Evolutionary conservation across 2,797 vertebrate genomes (phyloP).

Genomic region (Scarus forsteni): DNA sequence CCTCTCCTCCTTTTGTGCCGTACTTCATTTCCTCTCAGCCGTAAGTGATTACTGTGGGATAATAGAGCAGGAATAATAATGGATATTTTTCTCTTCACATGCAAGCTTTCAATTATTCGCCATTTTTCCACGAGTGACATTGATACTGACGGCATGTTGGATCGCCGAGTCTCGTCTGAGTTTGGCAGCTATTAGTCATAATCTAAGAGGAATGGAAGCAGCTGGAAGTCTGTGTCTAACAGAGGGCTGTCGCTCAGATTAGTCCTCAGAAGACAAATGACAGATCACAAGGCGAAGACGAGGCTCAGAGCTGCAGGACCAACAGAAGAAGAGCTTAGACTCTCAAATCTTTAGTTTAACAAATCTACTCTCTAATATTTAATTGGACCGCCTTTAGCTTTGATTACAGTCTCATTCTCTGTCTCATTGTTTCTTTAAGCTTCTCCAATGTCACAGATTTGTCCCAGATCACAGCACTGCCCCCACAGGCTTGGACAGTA

Average conservation of each 20-base stretch:
- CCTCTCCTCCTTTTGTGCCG: neutral
- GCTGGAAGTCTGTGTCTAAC: constrained; percentile 47
- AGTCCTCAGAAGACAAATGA: constrained; percentile 30
- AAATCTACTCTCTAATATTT: no score
- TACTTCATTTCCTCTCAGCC: neutral
- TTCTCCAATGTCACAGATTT: no score
- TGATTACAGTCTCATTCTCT: no score
- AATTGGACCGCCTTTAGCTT: no score
- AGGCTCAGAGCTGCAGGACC: constrained; percentile 36
- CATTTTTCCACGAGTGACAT: constrained; percentile 32
- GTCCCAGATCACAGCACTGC: no score
- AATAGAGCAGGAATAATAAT: constrained; percentile 12
- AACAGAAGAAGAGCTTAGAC: constrained; percentile 1
- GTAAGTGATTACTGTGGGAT: constrained; percentile 17
- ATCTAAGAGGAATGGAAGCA: constrained; percentile 43
- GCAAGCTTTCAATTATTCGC: constrained; percentile 32
- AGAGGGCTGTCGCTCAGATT: constrained; percentile 38
- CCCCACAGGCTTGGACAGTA: no score
- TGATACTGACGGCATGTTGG: constrained; percentile 28
- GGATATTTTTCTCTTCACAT: constrained; percentile 17
- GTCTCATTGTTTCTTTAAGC: no score
- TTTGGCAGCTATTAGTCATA: constrained; percentile 43
- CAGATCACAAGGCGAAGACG: constrained; percentile 12
- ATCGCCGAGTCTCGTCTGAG: constrained; percentile 18
- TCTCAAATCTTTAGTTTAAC: neutral